Base-by-base conservation (phyloP, 2,888 invertebrate genomes). In the Bugula neritina region DNA sequence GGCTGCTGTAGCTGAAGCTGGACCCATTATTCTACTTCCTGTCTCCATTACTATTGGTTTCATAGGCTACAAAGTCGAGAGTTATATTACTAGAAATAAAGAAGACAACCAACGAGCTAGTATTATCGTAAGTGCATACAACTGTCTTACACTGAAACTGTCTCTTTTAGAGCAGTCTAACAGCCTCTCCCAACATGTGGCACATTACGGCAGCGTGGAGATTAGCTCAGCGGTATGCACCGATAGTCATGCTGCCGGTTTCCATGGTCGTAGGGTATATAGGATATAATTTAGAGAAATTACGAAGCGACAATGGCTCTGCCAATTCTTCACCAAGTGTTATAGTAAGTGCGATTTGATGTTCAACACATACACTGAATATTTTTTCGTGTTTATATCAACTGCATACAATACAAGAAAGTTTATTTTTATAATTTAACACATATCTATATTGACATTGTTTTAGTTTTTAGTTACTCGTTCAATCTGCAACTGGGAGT, bases 21-120 rank as follows among this genome's bases (percentile, higher is more conserved):
- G 63, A n/a, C 63, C 63, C 13, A 31, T 63, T 63, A 27, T 63
- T 13, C 31, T 63, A 13, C 63, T 63, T n/a, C 63, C 63, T 31
- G 21, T 63, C 31, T 29, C 63, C 31, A 63, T 63, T n/a, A 31
- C 63, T 34, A n/a, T 63, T 63, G 63, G 63, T 13, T 63, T 63
- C n/a, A n/a, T 31, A 13, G 63, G 63, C 2, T 63, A 63, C 27
- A 63, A 63, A 34, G n/a, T 63, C 5, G 63, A 63, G 31, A 34
- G 31, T 27, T 63, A 63, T 34, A 63, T 63, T 5, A 63, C 25
- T 13, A 25, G 63, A 34, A 27, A 63, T 63, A 21, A 31, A 13
- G 31, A 63, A 63, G 63, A 63, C 5, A 31, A 29, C 3, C 63
- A 63, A 31, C 21, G n/a, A 21, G n/a, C 2, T 3, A 63, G 63